Base-by-base conservation (phyloP, 2,888 invertebrate genomes). In the Eurois occulta region DNA sequence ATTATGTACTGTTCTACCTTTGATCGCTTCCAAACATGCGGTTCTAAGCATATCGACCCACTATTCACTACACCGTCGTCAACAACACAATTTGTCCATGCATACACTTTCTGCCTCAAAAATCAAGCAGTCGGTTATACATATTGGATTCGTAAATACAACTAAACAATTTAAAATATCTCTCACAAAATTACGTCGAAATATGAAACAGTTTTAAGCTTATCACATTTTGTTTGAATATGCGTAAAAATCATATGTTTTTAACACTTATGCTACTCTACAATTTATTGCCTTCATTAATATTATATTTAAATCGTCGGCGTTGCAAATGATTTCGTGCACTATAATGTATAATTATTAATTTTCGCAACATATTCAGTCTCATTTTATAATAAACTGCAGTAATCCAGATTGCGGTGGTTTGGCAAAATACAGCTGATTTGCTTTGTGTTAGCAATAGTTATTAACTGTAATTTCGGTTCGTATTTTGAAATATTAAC, bases 221-320 rank as follows among this genome's bases (percentile, higher is more conserved):
- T 46, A 18, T 24, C 24, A 38, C 24, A 72, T 32, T 55, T 46
- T 66, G 52, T 62, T 55, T 43, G 21, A 32, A 58, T 46, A 1
- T n/a, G 38, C 46, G 60, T 65, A 70, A 69, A 72, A 74, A 72
- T 81, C 67, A 68, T 72, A 75, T 70, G 65, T 67, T 84, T 77
- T 84, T 62, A 76, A 76, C 79, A 79, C 75, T 66, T 86, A 74
- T 38, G 86, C 41, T 52, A 11, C 21, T 62, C 43, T 28, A 35
- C 11, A 67, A 86, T 83, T 79, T 79, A 84, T 76, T 66, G 18
- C 64, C 18, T 43, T 21, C 67, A 84, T 65, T 78, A 73, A 81
- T 74, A 70, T 71, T 69, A 65, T 70, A 73, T 83, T 83, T 69
- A 73, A 70, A 81, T 64, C 10, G 67, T 84, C 41, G 43, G 52